These are phyloP conservation scores for Parazoanthus atlanticus DNA, from an alignment of 92 coral and sea anemone species.

Conservation along the genomic window DNA sequence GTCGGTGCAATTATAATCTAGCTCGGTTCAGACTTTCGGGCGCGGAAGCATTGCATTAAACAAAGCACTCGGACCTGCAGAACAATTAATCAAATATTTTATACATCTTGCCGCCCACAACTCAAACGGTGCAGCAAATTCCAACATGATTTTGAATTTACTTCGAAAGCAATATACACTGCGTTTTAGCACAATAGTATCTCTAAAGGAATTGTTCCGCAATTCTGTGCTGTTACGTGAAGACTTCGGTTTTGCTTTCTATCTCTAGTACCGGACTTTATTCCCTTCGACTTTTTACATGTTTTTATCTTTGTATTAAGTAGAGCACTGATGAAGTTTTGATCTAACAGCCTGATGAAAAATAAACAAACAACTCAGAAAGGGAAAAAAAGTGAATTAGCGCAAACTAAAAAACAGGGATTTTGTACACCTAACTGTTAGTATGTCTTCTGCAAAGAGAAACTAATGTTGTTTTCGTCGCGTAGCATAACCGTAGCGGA, in stretches of 20 bases:
- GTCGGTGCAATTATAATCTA: neutral
- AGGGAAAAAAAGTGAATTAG: no score
- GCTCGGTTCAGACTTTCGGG: constrained; percentile 17
- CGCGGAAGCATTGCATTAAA: constrained; percentile 2
- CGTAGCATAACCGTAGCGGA: no score
- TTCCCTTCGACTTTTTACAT: no score
- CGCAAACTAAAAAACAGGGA: neutral
- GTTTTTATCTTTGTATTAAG: no score
- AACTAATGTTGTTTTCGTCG: no score
- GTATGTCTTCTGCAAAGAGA: neutral
- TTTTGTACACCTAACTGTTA: no score
- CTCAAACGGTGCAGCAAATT: neutral
- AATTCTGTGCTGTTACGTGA: no score
- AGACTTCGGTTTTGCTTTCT: no score
- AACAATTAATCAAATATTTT: neutral
- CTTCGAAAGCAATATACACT: neutral
- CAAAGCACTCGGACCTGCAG: neutral
- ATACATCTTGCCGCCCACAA: neutral
- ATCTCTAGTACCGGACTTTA: no score
- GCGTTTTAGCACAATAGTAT: neutral
- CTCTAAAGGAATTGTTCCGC: no score
- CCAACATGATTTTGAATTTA: neutral
- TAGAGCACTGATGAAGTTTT: no score
- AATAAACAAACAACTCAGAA: neutral
- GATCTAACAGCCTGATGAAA: no score